A percentile compares a stretch with the other conserved stretches of the same genome.
These are phyloP conservation scores for Mungos mungo DNA, from an alignment of 2,113 vertebrate species.

Conservation along the genomic window DNA sequence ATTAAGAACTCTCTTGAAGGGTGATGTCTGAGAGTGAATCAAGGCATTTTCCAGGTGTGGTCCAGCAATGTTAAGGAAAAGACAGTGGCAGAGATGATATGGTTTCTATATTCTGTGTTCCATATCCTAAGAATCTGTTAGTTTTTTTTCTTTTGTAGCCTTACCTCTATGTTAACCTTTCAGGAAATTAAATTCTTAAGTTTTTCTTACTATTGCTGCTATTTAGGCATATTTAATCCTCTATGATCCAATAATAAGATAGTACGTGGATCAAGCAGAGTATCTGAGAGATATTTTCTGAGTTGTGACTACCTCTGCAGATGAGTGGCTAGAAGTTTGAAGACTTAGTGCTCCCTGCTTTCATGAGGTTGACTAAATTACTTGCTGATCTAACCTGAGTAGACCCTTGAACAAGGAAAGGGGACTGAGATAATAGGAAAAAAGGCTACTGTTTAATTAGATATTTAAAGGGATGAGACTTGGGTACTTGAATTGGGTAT, in stretches of 20 bases:
- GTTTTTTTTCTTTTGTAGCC: conserved; percentile 2
- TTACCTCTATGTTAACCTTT: neutral
- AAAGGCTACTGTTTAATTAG: neutral
- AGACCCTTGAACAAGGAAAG: neutral
- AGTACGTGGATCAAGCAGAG: neutral
- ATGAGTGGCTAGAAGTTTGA: neutral
- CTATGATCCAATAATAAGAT: neutral
- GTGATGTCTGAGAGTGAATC: neutral
- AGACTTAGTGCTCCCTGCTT: neutral
- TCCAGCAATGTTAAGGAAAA: neutral
- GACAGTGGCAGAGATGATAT: neutral
- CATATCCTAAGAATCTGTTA: neutral
- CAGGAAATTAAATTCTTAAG: neutral
- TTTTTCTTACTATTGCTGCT: conserved; percentile 3
- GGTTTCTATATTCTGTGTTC: neutral
- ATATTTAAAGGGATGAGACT: neutral
- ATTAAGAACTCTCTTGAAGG: neutral
- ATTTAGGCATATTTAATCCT: neutral
- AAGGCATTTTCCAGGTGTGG: neutral
- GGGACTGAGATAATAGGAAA: neutral
- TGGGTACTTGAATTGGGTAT: neutral
- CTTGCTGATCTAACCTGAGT: neutral
- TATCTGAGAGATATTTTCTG: neutral
- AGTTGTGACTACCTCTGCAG: neutral
- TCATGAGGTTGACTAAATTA: neutral